phyloP scores from a whole-genome alignment of 37 sponge, comb jelly and placozoan genomes.

The Petrosia ficiformis region DNA sequence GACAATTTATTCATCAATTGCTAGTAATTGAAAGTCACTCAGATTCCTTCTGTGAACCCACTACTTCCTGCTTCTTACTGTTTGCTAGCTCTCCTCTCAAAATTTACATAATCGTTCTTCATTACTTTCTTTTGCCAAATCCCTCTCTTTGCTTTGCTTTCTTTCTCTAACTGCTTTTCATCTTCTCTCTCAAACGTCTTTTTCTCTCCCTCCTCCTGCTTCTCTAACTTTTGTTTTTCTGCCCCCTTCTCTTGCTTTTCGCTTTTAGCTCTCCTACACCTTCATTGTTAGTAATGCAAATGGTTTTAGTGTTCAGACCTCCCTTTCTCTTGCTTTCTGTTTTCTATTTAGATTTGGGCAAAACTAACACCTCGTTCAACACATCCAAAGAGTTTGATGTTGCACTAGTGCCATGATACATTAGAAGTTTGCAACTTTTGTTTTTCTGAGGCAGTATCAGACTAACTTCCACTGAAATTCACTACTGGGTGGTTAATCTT shows the following conservation, averaged over 20 bases:
- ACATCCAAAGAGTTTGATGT: not conserved
- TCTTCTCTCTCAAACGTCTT: conserved; percentile 6
- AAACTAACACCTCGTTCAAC: conserved; percentile 17
- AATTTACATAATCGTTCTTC: no score
- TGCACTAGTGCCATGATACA: no score
- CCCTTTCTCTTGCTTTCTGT: conserved; percentile 17
- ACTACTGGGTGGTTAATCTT: conserved; percentile 17
- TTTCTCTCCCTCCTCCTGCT: not conserved
- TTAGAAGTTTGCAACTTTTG: no score
- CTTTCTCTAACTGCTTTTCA: no score
- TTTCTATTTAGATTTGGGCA: conserved; percentile 13
- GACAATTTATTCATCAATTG: no score
- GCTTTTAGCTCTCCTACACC: conserved; percentile 28
- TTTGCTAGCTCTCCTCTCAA: no score
- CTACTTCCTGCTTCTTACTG: no score
- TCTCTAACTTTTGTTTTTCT: not conserved
- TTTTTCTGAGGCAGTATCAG: not conserved
- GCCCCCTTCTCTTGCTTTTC: conserved; percentile 5
- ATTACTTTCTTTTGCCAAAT: no score
- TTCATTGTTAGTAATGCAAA: conserved; percentile 48
- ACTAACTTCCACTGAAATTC: not conserved
- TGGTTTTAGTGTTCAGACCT: conserved; percentile 27
- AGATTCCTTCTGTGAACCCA: no score
- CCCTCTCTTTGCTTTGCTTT: no score
- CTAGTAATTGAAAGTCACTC: no score